A percentile compares a stretch with the other conserved stretches of the same genome.
Evolutionary conservation across 2,113 vertebrate species (phyloP).

Genomic region (Oreotrochilus melanogaster): DNA sequence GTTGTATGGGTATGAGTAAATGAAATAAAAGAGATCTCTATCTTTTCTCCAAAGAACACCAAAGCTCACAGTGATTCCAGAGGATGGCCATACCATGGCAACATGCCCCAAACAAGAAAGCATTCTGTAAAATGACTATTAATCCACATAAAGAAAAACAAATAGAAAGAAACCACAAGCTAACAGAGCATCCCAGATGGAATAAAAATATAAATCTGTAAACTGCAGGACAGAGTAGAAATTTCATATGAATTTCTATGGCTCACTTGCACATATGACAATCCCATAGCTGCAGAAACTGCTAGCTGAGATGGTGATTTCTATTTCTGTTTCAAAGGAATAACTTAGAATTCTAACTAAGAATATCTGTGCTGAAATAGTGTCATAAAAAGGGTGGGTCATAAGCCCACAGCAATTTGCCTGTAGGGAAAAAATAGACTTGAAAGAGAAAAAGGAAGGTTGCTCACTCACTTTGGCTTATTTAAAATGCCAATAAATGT

Average conservation of each 20-base stretch:
- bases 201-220: background rate
- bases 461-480: slow-evolving; percentile 31
- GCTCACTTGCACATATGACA: background rate
- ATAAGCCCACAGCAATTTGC: slow-evolving; percentile 62
- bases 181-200: background rate
- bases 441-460: slow-evolving; percentile 54
- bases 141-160: background rate
- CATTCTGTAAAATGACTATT: background rate
- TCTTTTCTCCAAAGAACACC: background rate
- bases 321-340: slow-evolving; percentile 67
- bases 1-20: fast-evolving
- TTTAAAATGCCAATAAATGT: slow-evolving; percentile 61
- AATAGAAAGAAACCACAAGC: background rate
- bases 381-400: slow-evolving; percentile 66
- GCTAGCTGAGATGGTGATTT: slow-evolving; percentile 37
- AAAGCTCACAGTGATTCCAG: background rate
- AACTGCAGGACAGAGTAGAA: background rate
- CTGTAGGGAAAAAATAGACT: slow-evolving; percentile 65
- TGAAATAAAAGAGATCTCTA: background rate
- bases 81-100: background rate
- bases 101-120: background rate
- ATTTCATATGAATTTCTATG: background rate
- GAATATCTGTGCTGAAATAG: slow-evolving; percentile 65
- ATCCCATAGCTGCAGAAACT: slow-evolving; percentile 9
- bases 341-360: slow-evolving; percentile 58